Conservation (phyloP, 1,140 invertebrate species). For the Trissolcus basalis region DNA sequence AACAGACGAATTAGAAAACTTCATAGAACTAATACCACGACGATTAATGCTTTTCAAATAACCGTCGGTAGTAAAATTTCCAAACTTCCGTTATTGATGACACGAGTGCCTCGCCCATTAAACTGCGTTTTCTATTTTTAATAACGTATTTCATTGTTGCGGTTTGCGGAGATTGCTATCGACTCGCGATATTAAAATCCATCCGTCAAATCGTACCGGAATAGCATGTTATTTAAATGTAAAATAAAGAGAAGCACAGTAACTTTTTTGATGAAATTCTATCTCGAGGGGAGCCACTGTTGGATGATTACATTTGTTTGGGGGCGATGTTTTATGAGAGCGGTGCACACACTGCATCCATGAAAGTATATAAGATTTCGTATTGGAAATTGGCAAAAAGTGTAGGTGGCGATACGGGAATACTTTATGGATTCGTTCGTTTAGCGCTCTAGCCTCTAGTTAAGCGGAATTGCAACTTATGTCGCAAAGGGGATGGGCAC, state of each 20-base stretch:
- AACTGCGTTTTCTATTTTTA: neutral
- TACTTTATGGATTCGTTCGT: conserved; percentile 8
- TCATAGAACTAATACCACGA: no score
- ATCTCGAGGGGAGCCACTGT: conserved; percentile 14
- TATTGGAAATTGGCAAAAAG: conserved; percentile 12
- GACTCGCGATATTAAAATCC: conserved; percentile 20
- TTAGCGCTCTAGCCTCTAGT: conserved; percentile 11
- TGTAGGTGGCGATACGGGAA: conserved; percentile 12
- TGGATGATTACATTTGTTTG: conserved; percentile 38
- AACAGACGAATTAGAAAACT: no score
- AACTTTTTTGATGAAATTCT: conserved; percentile 37
- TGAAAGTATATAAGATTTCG: conserved; percentile 26
- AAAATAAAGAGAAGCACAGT: conserved; percentile 19
- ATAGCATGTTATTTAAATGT: conserved; percentile 34
- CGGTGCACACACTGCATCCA: neutral
- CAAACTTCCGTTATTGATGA: neutral
- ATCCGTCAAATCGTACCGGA: conserved; percentile 12
- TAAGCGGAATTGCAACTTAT: conserved; percentile 14
- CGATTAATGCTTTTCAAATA: no score
- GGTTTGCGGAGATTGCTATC: conserved; percentile 18
- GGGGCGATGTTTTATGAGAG: conserved; percentile 21
- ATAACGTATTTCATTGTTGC: conserved; percentile 5
- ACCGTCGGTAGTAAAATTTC: no score
- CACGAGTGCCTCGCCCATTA: neutral
- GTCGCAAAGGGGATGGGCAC: neutral